Conservation (phyloP, 2,888 invertebrate species). For the Brenthis daphne region DNA sequence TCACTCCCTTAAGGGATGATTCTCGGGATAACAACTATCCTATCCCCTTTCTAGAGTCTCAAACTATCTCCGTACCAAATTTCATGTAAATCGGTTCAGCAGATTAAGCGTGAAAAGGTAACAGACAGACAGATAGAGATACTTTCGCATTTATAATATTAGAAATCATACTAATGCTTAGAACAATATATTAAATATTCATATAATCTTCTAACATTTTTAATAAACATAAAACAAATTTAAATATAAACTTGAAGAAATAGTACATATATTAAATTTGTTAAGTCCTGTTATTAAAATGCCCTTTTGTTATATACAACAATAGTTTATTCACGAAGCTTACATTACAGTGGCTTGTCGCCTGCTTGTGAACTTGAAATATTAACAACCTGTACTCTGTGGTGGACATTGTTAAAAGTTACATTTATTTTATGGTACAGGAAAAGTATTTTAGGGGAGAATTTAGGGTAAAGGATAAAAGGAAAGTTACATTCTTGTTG, state of each 20-base stretch:
- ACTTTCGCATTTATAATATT: no score
- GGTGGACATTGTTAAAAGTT: conserved; percentile 24
- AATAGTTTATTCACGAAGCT: conserved; percentile 31
- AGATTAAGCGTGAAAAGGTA: no score
- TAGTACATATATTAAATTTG: conserved; percentile 1
- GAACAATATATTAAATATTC: no score
- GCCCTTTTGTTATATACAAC: conserved; percentile 22
- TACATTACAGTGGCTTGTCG: conserved; percentile 23
- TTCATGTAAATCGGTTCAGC: no score
- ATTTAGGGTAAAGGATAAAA: conserved; percentile 10
- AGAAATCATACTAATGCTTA: no score
- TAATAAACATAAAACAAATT: no score
- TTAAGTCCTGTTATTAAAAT: conserved; percentile 16
- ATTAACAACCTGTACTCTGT: conserved; percentile 28
- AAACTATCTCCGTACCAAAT: no score
- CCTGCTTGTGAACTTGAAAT: conserved; percentile 28
- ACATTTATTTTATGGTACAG: conserved; percentile 19
- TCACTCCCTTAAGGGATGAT: no score
- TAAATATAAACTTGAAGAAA: not conserved
- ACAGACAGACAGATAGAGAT: no score
- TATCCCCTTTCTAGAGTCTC: no score
- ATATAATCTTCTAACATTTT: no score
- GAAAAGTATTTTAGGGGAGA: conserved; percentile 24
- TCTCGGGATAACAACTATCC: no score
- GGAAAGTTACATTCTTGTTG: conserved; percentile 10